A percentile compares a stretch with the other conserved stretches of the same genome.
Evolutionary conservation across 2,888 invertebrate genomes (phyloP).

Genomic region (Salpingus planirostris): DNA sequence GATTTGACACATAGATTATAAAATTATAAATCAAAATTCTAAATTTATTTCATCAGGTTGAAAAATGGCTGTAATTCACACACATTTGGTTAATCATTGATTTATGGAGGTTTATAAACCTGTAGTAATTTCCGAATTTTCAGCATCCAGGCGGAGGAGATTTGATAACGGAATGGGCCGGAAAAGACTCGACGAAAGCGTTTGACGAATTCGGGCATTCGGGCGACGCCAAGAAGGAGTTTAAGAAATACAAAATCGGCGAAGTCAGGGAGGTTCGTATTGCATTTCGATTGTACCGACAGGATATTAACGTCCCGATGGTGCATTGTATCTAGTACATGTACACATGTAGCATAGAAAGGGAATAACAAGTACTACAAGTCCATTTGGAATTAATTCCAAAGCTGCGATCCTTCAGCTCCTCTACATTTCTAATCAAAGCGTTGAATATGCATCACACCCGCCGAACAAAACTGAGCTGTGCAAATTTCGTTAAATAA

Average conservation of each 20-base stretch:
- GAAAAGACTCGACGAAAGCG: conserved; percentile 55
- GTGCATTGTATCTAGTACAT: too few species aligned
- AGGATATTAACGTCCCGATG: too few species aligned
- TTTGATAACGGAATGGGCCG: conserved; percentile 53
- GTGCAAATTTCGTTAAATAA: not conserved
- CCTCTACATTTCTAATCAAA: too few species aligned
- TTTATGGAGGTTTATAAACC: conserved; percentile 4
- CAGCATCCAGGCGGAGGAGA: conserved; percentile 66
- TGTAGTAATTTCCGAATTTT: conserved; percentile 13
- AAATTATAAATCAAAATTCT: conserved; percentile 1
- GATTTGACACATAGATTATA: too few species aligned
- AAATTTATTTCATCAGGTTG: not conserved
- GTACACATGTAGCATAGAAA: too few species aligned
- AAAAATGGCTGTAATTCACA: not conserved
- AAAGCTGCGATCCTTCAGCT: too few species aligned
- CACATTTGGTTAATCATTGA: not conserved
- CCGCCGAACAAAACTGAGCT: not conserved
- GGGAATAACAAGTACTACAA: too few species aligned
- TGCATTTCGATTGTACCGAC: too few species aligned
- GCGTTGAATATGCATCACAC: too few species aligned
- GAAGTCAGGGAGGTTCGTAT: conserved; percentile 50
- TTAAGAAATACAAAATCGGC: conserved; percentile 57
- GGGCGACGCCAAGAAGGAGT: conserved; percentile 48
- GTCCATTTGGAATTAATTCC: too few species aligned
- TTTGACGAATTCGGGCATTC: conserved; percentile 62